phyloP scores from a whole-genome alignment of 1,140 invertebrate species.

The Hydropsyche tenuis region DNA sequence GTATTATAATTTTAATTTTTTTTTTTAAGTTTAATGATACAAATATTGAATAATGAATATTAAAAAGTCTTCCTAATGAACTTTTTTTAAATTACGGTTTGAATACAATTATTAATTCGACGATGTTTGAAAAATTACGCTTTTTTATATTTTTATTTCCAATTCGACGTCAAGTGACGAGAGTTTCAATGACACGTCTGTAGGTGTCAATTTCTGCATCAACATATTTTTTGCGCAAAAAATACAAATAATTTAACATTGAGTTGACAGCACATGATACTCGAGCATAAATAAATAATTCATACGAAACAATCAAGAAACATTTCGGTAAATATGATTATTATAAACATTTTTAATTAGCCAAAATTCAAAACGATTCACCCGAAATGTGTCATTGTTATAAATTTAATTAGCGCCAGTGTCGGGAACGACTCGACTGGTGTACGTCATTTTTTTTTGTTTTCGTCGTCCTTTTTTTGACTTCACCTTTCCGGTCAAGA shows the following conservation, averaged over 20 bases:
- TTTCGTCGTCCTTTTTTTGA: conserved; percentile 31
- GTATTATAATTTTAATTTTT: too few species aligned
- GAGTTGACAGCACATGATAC: neutral
- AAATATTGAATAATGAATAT: too few species aligned
- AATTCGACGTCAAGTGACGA: neutral
- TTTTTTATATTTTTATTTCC: neutral
- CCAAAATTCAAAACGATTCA: neutral
- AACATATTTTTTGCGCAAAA: conserved; percentile 19
- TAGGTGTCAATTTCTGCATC: conserved; percentile 50
- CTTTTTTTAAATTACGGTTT: too few species aligned
- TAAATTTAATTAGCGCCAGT: conserved; percentile 11
- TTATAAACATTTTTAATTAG: neutral
- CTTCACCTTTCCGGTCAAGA: conserved; percentile 41
- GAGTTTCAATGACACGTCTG: conserved; percentile 41
- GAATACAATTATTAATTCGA: too few species aligned
- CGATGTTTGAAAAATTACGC: neutral
- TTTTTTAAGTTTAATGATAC: too few species aligned
- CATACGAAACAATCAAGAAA: neutral
- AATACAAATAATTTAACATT: too few species aligned
- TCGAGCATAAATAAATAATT: neutral
- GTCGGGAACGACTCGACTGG: neutral
- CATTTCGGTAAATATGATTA: neutral
- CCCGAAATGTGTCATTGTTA: neutral
- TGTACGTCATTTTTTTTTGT: conserved; percentile 10
- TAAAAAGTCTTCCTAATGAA: too few species aligned